Base-by-base conservation (phyloP, 2,797 vertebrate species). In the Miichthys miiuy region DNA sequence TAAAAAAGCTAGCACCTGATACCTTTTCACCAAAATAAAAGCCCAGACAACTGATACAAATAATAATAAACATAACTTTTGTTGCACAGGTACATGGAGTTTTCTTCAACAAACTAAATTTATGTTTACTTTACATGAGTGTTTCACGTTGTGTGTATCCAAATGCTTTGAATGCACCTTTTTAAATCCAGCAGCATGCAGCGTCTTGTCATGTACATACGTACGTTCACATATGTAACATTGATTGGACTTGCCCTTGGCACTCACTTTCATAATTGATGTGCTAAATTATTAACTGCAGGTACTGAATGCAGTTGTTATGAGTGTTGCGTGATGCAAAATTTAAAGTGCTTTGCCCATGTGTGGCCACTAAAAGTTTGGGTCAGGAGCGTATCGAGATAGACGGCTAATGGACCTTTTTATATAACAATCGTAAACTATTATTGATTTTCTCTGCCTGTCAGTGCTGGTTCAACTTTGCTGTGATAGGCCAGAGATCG, bases 391-490 rank as follows among this genome's bases (percentile, higher is more conserved):
- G 21, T 60, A 68, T 58, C 18, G 27, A 68, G 71, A 80, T 65
- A 62, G 38, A 72, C 46, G 27, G 14, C 81, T 90, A 91, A 92
- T 92, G 90, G 88, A 67, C 13, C 27, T 66, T 88, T 84, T 87
- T 77, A 85, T 76, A 48, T 75, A 48, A 83, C 61, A 80, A 54
- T 74, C 72, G 27, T 85, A 88, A 91, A 87, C 58, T 60, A 13
- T 68, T 65, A 91, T 89, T 84, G 87, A 91, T 91, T 69, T 41
- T n/a, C 23, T 69, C 14, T 14, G 12, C 52, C 52, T 75, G 75
- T 64, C 52, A 14, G 57, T 9, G 58, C 46, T 7, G 23, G 38
- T 75, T 65, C 55, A 20, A 21, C 51, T 76, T 41, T 51, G 20
- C 48, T 52, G 23, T 30, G 62, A 75, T 25, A 11, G 41, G 18